A percentile compares a stretch with the other conserved stretches of the same genome.
These are phyloP conservation scores for Lepidocyrtoides sp. DNA, from an alignment of 2,888 invertebrate species.

Conservation along the genomic window DNA sequence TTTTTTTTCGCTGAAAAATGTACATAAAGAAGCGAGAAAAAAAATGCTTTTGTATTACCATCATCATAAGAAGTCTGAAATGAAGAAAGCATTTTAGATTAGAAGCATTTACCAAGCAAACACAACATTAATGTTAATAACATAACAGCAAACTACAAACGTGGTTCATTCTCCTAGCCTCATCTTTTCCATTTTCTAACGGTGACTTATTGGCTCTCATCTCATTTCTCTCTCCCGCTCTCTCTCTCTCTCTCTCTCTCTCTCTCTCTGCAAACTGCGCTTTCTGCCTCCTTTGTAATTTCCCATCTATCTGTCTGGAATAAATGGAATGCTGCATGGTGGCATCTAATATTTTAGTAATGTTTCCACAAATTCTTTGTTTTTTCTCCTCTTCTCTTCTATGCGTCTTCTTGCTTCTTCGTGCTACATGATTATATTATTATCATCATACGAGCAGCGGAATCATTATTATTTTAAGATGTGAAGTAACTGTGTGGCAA, in stretches of 20 bases:
- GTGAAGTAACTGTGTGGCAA: constrained; percentile 14
- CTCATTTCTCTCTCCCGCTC: not conserved
- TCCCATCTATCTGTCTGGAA: constrained; percentile 15
- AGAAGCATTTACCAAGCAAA: constrained; percentile 48
- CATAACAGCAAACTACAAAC: constrained; percentile 1
- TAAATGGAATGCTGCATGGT: constrained; percentile 36
- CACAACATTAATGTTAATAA: constrained; percentile 58
- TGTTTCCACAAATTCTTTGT: constrained; percentile 13
- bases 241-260: not conserved
- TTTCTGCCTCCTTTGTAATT: constrained; percentile 33
- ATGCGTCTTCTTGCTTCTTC: not conserved
- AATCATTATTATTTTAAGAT: constrained; percentile 35
- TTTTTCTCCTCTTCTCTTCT: not conserved
- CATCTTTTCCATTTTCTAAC: constrained; percentile 35
- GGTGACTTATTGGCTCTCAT: constrained; percentile 56
- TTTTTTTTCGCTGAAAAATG: constrained; percentile 20
- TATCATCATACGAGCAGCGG: not conserved
- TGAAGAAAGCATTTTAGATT: constrained; percentile 55
- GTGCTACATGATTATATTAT: constrained; percentile 10
- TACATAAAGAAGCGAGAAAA: constrained; percentile 6
- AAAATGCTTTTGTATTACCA: constrained; percentile 38
- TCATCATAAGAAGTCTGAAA: not conserved
- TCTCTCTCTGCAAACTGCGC: not conserved
- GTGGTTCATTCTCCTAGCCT: constrained; percentile 26
- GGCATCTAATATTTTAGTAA: constrained; percentile 38